Conservation (phyloP, 2,888 invertebrate genomes). For the Ennomos erosarius region DNA sequence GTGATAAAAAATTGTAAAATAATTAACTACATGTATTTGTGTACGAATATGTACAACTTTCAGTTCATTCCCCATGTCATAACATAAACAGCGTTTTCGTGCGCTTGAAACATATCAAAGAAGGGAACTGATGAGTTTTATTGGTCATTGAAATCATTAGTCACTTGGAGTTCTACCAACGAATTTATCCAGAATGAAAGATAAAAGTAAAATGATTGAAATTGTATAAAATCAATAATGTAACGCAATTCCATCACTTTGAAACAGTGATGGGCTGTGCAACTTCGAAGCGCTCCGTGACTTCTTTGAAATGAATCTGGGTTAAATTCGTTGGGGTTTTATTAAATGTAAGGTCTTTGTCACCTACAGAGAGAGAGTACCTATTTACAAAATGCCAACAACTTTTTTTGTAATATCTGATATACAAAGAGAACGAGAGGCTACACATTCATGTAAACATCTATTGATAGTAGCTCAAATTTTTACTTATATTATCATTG, state of each 20-base stretch:
- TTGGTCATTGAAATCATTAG: background rate
- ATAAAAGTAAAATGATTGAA: background rate
- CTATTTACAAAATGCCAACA: too few relatives aligned
- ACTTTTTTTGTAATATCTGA: background rate
- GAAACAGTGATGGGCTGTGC: too few relatives aligned
- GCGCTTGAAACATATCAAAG: conserved; percentile 2
- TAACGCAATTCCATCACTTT: too few relatives aligned
- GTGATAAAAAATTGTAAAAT: too few relatives aligned
- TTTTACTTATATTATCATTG: background rate
- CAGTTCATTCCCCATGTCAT: too few relatives aligned
- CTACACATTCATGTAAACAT: background rate
- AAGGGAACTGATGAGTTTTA: conserved; percentile 3
- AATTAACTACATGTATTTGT: too few relatives aligned
- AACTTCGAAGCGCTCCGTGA: too few relatives aligned
- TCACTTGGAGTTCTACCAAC: conserved; percentile 4
- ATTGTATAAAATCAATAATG: too few relatives aligned
- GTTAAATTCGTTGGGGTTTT: conserved; percentile 3
- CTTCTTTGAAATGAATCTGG: background rate
- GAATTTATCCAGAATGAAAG: conserved; percentile 10
- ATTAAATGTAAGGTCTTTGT: too few relatives aligned
- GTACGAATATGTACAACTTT: too few relatives aligned
- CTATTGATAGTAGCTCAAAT: background rate
- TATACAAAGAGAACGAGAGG: background rate
- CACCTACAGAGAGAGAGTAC: too few relatives aligned
- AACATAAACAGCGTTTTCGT: too few relatives aligned